These are phyloP conservation scores for Steinernema khuongi DNA, from an alignment of 1,140 invertebrate genomes.

Conservation along the genomic window DNA sequence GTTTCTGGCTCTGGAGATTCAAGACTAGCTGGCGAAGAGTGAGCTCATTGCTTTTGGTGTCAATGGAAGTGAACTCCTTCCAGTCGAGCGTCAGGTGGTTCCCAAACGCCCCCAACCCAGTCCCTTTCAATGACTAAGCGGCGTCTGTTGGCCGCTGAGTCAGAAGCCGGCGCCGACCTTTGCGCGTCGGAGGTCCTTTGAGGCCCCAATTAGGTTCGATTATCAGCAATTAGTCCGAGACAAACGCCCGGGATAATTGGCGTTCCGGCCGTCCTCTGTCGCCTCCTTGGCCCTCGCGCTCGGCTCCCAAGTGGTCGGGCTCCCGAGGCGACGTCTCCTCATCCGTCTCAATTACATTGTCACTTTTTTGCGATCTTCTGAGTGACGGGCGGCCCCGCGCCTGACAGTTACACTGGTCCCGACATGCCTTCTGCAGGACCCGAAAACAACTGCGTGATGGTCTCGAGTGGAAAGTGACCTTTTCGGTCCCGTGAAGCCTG, in stretches of 20 bases:
- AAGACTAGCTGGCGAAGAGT: too few relatives aligned
- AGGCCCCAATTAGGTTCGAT: constrained; percentile 6
- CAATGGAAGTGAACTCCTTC: constrained; percentile 30
- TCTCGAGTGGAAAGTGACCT: too few relatives aligned
- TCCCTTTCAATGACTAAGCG: not conserved
- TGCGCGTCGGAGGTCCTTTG: not conserved
- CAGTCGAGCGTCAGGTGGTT: constrained; percentile 32
- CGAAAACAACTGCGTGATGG: too few relatives aligned
- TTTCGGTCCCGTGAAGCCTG: too few relatives aligned
- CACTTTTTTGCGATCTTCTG: constrained; percentile 8
- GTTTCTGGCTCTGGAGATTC: too few relatives aligned
- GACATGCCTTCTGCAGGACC: too few relatives aligned
- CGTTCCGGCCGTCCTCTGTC: not conserved
- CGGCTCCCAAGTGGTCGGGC: not conserved
- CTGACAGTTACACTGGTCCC: constrained; percentile 5
- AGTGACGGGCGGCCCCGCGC: not conserved
- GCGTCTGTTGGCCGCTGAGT: not conserved
- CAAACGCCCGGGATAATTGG: not conserved
- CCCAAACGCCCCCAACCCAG: too few relatives aligned
- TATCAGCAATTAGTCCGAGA: not conserved
- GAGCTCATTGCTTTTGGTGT: constrained; percentile 12
- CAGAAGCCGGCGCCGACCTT: not conserved
- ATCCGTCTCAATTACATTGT: constrained; percentile 10
- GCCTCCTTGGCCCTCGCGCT: not conserved
- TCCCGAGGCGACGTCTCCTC: not conserved